Evolutionary conservation across 2,888 invertebrate genomes (phyloP).

Genomic region (Crocallis elinguaria): DNA sequence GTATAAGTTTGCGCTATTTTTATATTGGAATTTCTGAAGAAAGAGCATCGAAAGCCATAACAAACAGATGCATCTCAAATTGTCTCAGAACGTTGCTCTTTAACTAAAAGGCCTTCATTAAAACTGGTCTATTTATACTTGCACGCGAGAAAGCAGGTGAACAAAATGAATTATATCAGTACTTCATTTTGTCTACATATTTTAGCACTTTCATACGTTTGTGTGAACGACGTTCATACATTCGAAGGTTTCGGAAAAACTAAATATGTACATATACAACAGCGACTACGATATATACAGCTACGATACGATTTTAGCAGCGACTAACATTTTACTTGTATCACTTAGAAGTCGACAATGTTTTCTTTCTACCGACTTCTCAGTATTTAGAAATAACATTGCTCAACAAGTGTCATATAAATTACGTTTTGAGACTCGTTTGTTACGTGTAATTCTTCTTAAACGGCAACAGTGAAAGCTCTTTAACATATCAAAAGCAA

Average conservation of each 20-base stretch:
- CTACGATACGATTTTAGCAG: background rate
- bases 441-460: slow-evolving; percentile 10
- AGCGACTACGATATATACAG: background rate
- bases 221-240: too few species aligned
- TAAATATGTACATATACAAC: background rate
- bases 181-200: background rate
- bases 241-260: too few species aligned
- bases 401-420: slow-evolving; percentile 5
- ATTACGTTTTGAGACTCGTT: slow-evolving; percentile 7
- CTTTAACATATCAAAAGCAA: slow-evolving; percentile 32
- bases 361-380: too few species aligned
- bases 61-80: slow-evolving; percentile 47
- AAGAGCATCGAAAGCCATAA: slow-evolving; percentile 1
- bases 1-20: too few species aligned
- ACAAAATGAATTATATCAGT: background rate
- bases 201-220: background rate
- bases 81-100: slow-evolving; percentile 26
- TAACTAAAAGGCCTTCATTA: slow-evolving; percentile 19
- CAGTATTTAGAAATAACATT: slow-evolving; percentile 1
- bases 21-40: too few species aligned
- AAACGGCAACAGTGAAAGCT: slow-evolving; percentile 36
- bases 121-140: slow-evolving; percentile 9
- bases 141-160: slow-evolving; percentile 12
- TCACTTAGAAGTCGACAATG: too few species aligned
- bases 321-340: too few species aligned